phyloP scores from a whole-genome alignment of 1,140 invertebrate species.

The Drosophila hydei region DNA sequence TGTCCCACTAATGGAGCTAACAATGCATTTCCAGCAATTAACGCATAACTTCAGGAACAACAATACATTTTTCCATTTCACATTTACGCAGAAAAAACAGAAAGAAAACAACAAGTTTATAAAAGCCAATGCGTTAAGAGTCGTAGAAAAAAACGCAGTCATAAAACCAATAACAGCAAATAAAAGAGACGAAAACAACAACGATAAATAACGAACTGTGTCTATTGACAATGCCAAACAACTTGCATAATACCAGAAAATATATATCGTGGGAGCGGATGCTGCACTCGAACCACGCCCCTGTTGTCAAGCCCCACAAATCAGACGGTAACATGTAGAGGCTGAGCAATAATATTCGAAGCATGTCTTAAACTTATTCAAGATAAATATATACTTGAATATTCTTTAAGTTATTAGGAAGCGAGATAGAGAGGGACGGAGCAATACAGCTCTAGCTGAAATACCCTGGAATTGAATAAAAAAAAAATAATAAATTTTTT shows the following conservation, averaged over 20 bases:
- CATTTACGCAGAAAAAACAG: conserved; percentile 1
- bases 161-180: conserved; percentile 36
- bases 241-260: conserved; percentile 38
- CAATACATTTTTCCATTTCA: conserved; percentile 24
- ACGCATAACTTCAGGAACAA: not conserved
- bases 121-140: conserved; percentile 24
- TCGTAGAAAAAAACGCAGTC: conserved; percentile 20
- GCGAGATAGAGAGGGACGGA: no score
- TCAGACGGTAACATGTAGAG: not conserved
- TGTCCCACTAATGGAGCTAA: not conserved
- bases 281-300: conserved; percentile 28
- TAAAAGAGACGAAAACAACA: conserved; percentile 5
- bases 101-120: not conserved
- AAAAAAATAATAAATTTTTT: no score
- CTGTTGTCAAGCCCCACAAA: no score
- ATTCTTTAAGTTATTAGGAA: no score
- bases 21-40: conserved; percentile 9
- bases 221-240: conserved; percentile 24
- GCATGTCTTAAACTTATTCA: no score
- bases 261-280: conserved; percentile 41
- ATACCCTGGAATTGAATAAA: no score
- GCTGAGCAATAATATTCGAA: no score
- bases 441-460: no score
- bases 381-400: no score
- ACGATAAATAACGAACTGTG: conserved; percentile 28